Conservation (phyloP, 1,140 invertebrate species). For the Zaprionus camerounensis region DNA sequence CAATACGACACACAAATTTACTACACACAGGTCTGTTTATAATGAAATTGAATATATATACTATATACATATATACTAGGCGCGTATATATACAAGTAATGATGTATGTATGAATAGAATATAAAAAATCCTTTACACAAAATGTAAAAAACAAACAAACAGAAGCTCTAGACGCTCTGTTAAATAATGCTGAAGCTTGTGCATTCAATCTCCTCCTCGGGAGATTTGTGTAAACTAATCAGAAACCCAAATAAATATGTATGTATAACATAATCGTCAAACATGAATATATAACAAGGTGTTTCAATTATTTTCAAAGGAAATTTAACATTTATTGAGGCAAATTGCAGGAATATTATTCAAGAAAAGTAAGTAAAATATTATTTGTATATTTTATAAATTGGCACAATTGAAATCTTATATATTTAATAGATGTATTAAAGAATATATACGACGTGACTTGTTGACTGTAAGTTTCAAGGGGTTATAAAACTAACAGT, state of each 20-base stretch:
- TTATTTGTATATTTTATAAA: slow-evolving; percentile 33
- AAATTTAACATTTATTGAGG: slow-evolving; percentile 38
- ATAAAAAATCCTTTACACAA: slow-evolving; percentile 35
- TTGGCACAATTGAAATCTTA: slow-evolving; percentile 67
- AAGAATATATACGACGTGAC: slow-evolving; percentile 57
- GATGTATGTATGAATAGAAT: slow-evolving; percentile 26
- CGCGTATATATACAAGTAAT: slow-evolving; percentile 38
- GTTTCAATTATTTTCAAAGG: slow-evolving; percentile 3
- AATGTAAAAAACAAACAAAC: slow-evolving; percentile 17
- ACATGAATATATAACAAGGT: background rate
- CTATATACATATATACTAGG: slow-evolving; percentile 33
- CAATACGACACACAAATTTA: slow-evolving; percentile 30
- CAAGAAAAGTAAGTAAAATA: slow-evolving; percentile 2
- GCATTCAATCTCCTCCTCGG: slow-evolving; percentile 18
- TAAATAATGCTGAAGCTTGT: slow-evolving; percentile 29
- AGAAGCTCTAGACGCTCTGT: slow-evolving; percentile 7
- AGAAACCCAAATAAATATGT: slow-evolving; percentile 43
- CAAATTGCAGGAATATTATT: slow-evolving; percentile 34
- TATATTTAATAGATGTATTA: slow-evolving; percentile 8
- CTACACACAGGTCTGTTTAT: slow-evolving; percentile 12
- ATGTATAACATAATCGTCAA: slow-evolving; percentile 40
- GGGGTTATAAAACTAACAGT: slow-evolving; percentile 1
- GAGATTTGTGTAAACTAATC: slow-evolving; percentile 48
- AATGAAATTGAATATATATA: slow-evolving; percentile 24
- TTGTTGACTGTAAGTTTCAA: slow-evolving; percentile 12